Conservation (phyloP, 2,797 vertebrate genomes). For the Malacoctenus gilli region DNA sequence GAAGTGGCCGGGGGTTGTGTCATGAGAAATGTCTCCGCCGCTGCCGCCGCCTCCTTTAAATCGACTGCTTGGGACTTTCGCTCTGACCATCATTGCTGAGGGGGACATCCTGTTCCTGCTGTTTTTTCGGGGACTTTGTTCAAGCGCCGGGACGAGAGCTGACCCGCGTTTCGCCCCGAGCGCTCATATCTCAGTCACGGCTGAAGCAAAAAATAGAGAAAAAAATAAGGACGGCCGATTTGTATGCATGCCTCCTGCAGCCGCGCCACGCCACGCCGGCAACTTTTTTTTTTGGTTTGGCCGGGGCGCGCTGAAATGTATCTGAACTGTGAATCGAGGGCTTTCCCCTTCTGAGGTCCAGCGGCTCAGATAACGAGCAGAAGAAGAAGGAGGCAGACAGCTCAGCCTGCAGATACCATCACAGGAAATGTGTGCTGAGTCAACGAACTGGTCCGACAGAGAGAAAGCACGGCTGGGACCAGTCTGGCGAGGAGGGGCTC, state of each 20-base stretch:
- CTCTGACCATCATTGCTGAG: slow-evolving; percentile 27
- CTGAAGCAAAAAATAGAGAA: neutral
- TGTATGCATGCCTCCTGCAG: slow-evolving; percentile 33
- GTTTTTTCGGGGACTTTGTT: slow-evolving; percentile 10
- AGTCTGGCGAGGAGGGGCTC: too few relatives aligned
- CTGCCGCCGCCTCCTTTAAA: too few relatives aligned
- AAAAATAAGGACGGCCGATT: slow-evolving; percentile 27
- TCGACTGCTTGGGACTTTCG: slow-evolving; percentile 48
- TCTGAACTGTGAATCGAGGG: slow-evolving; percentile 34
- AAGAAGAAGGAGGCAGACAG: slow-evolving; percentile 11
- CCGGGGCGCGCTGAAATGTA: slow-evolving; percentile 31
- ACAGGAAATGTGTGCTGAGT: too few relatives aligned
- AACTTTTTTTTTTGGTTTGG: slow-evolving; percentile 14
- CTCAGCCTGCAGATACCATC: slow-evolving; percentile 36
- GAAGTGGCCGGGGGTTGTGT: slow-evolving; percentile 58
- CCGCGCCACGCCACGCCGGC: slow-evolving; percentile 28
- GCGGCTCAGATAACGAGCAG: slow-evolving; percentile 30
- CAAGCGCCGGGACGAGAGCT: slow-evolving; percentile 29
- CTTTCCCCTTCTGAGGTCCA: slow-evolving; percentile 8
- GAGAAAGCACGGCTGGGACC: slow-evolving; percentile 3
- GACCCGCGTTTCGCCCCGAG: slow-evolving; percentile 26
- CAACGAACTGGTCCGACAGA: neutral
- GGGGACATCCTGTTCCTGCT: slow-evolving; percentile 62
- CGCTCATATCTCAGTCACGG: slow-evolving; percentile 5
- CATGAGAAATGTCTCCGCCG: slow-evolving; percentile 71